Evolutionary conservation across 2,888 invertebrate genomes (phyloP).

Genomic region (Augochlorella aurata): DNA sequence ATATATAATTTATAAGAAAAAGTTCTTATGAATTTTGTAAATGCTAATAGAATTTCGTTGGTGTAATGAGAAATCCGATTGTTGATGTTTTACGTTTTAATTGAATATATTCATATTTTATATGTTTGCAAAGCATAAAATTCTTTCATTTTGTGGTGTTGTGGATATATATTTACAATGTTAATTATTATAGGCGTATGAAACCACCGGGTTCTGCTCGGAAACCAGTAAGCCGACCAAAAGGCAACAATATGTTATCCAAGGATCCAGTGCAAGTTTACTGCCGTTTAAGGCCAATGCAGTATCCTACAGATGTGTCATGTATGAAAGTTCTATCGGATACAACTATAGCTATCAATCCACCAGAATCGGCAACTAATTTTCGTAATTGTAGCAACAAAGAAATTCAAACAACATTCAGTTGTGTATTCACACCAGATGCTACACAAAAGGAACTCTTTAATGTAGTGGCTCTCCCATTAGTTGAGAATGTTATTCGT

Average conservation of each 20-base stretch:
- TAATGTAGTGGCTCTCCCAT: constrained; percentile 91
- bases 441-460: constrained; percentile 93
- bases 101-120: neutral
- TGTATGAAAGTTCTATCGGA: constrained; percentile 89
- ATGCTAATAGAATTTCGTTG: neutral
- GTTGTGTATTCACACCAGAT: constrained; percentile 92
- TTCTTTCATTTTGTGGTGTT: neutral
- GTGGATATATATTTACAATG: neutral
- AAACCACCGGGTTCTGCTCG: constrained; percentile 76
- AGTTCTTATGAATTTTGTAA: neutral
- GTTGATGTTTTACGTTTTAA: neutral
- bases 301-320: constrained; percentile 85
- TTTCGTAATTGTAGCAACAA: constrained; percentile 85
- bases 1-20: neutral
- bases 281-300: constrained; percentile 92
- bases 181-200: constrained; percentile 71
- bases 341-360: constrained; percentile 86
- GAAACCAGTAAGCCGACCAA: constrained; percentile 72
- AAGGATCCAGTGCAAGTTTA: constrained; percentile 94
- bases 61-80: neutral
- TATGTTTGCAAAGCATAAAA: neutral
- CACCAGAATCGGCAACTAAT: constrained; percentile 86
- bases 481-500: constrained; percentile 92
- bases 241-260: constrained; percentile 75
- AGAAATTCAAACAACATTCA: constrained; percentile 90